A percentile compares a stretch with the other conserved stretches of the same genome.
Conservation (phyloP, 2,797 vertebrate species). For the Myotis pilosus region DNA sequence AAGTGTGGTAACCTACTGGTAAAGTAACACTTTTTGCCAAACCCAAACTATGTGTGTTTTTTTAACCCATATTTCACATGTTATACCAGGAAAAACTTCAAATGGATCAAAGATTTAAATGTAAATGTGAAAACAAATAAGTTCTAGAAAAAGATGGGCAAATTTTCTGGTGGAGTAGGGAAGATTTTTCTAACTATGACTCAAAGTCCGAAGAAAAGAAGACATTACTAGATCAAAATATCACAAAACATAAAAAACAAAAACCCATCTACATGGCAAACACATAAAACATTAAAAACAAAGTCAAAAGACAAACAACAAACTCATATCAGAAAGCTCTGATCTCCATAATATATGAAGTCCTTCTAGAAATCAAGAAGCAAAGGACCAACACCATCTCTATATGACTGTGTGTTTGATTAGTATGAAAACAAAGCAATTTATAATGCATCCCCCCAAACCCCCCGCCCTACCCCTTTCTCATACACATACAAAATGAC, state of each 20-base stretch:
- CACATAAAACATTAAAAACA: background rate
- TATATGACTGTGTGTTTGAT: background rate
- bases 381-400: background rate
- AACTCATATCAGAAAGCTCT: background rate
- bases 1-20: background rate
- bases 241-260: background rate
- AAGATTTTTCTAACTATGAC: conserved; percentile 4
- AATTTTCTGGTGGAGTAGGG: background rate
- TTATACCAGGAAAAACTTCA: background rate
- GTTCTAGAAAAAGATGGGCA: background rate
- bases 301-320: background rate
- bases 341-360: background rate
- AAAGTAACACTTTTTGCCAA: background rate
- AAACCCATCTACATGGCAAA: background rate
- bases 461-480: background rate
- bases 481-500: background rate
- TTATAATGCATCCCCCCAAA: background rate
- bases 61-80: background rate
- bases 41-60: background rate
- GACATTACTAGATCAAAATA: background rate
- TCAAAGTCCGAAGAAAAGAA: conserved; percentile 6
- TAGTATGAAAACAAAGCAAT: background rate
- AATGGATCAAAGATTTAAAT: conserved; percentile 17
- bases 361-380: conserved; percentile 9
- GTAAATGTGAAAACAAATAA: background rate